Evolutionary conservation across 2,113 vertebrate genomes (phyloP).

Genomic region (Macquaria australasica): DNA sequence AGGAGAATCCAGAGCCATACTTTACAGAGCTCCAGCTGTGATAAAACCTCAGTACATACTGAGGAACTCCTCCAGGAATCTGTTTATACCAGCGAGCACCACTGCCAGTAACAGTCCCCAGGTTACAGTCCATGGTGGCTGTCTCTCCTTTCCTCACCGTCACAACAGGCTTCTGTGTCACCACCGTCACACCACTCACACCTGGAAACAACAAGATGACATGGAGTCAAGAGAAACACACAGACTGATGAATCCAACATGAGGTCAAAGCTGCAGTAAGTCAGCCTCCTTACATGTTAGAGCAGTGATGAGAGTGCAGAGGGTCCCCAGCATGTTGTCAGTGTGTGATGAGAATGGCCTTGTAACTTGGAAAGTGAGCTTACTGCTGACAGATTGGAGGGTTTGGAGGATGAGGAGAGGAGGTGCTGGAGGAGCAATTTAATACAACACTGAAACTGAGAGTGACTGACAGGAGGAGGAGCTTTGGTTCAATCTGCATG

Average conservation of each 20-base stretch:
- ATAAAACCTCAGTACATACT: not conserved
- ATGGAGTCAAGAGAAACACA: constrained; percentile 34
- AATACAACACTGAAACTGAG: constrained; percentile 23
- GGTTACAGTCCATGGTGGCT: constrained; percentile 61
- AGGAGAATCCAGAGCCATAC: constrained; percentile 66
- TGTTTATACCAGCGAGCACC: constrained; percentile 56
- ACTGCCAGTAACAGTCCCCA: not conserved
- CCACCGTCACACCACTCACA: constrained; percentile 55
- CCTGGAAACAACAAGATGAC: constrained; percentile 55
- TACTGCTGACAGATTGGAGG: constrained; percentile 30
- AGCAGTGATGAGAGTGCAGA: constrained; percentile 69
- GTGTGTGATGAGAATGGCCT: constrained; percentile 49
- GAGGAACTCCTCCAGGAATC: constrained; percentile 53
- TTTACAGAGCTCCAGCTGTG: fast-evolving
- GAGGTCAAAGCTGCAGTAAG: constrained; percentile 31
- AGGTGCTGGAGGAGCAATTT: constrained; percentile 50
- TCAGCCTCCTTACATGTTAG: constrained; percentile 58
- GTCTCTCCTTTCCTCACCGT: constrained; percentile 44
- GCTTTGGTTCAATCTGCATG: constrained; percentile 3
- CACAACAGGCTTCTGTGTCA: constrained; percentile 65
- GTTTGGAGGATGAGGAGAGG: constrained; percentile 49
- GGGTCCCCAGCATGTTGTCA: constrained; percentile 68
- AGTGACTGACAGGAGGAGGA: constrained; percentile 40
- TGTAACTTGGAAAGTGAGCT: constrained; percentile 26
- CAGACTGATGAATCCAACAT: constrained; percentile 43